Evolutionary conservation across 2,113 vertebrate genomes (phyloP), one percentile per base, ranked within the genome.

Genomic region (Neotoma lepida): DNA sequence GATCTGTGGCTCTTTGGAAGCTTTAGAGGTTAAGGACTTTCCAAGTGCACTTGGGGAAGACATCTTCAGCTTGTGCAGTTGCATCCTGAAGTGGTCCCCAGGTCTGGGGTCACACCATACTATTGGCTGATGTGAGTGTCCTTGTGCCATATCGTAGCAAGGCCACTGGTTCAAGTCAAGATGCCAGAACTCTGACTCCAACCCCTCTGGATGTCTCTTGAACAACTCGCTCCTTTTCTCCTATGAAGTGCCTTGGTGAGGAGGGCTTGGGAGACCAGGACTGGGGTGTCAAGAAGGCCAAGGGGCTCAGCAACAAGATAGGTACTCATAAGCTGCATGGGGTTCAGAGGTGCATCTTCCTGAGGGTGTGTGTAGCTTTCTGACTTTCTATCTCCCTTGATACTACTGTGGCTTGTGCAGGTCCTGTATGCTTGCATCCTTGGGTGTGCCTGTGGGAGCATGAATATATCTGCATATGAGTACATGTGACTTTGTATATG

Each of bases 101-200:
- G 33, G 33, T 39, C 41, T 64, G 30, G 26, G 61, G n/a, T 33
- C 54, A 46, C 63, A 14, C 33, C 88, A 22, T 66, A 49, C 63
- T 0, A 1, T 5, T 51, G 22, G 22, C 1, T 2, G 2, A 39
- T 14, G 1, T 6, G 54, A 68, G 30, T 6, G 2, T 39, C 39
- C 7, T 0, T 41, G 30, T 70, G 61, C n/a, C 39, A 3, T 8
- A 9, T 1, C 1, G 2, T 6, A 61, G 33, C 41, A 78, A 56
- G 64, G 15, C 20, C 56, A 35, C 71, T 17, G 80, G 70, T 39
- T 33, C 28, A 20, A 39, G 49, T 39, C 56, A 90, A 1, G 28
- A 76, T 68, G n/a, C 20, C 6, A 49, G 22, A 28, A 63, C 39
- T 39, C 54, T 78, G 84, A 58, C 24, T 89, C 30, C 17, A 1